Evolutionary conservation across 1,140 invertebrate genomes (phyloP).

Genomic region (Leptopilina clavipes): DNA sequence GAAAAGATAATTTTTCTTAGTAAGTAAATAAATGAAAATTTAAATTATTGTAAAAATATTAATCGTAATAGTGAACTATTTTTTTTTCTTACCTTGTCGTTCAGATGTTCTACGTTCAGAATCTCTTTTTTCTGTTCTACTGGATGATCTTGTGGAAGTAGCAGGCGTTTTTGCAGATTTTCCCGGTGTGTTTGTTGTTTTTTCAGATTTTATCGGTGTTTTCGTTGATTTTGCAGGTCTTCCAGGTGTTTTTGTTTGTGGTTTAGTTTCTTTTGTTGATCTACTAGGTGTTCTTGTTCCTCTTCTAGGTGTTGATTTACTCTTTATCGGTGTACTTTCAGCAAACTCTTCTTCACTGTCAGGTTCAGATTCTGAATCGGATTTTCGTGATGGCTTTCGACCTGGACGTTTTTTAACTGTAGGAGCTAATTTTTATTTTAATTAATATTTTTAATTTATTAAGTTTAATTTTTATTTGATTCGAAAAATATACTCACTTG

Average conservation of each 20-base stretch:
- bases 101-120: background rate
- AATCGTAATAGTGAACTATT: too few species aligned
- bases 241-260: slow-evolving; percentile 5
- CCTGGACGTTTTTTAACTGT: background rate
- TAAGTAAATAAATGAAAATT: too few species aligned
- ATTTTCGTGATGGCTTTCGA: slow-evolving; percentile 34
- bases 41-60: too few species aligned
- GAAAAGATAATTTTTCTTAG: background rate
- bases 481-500: slow-evolving; percentile 24
- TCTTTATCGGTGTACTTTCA: background rate
- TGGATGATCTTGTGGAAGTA: background rate
- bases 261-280: background rate
- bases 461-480: too few species aligned
- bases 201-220: background rate
- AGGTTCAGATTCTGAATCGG: slow-evolving; percentile 40
- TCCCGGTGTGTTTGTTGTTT: background rate
- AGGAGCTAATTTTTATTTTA: background rate
- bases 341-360: slow-evolving; percentile 23
- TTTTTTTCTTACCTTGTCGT: slow-evolving; percentile 5
- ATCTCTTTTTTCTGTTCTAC: background rate
- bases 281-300: background rate
- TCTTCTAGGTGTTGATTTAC: background rate
- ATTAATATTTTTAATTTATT: too few species aligned
- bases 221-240: background rate
- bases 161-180: background rate